Base-by-base conservation (phyloP, 2,113 vertebrate genomes). In the Dasyurus viverrinus region DNA sequence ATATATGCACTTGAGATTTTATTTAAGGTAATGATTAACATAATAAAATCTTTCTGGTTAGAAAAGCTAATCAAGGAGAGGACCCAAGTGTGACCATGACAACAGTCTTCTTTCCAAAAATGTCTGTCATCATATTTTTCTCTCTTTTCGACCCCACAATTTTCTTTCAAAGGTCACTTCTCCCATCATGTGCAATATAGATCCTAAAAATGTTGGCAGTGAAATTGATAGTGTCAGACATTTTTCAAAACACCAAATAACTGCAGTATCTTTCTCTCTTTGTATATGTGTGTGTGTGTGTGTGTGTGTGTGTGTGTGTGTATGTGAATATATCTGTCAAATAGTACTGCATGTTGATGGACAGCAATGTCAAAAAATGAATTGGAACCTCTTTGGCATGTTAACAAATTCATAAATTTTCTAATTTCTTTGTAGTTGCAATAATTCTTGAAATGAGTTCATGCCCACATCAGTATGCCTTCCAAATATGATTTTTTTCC, bases 121-220 rank as follows among this genome's bases (percentile, higher is more conserved):
- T 95, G 96, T 95, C 54, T 95, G 50, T 91, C n/a, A 23, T 92
- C 91, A 68, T 48, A 68, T 92, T 97, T 98, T 89, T 30, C 47
- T 30, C 48, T 93, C 47, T 92, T 54, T 91, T 57, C 0, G 11
- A 95, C 76, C 89, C 94, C 46, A 89, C 60, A n/a, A 30, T 96
- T 97, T 96, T 97, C 27, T 50, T 90, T 95, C 91, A 93, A 94
- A 97, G 96, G 94, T 96, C 90, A 3, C 26, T 46, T 96, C 84
- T 96, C 94, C 92, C 94, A 54, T 36, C 2, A 16, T 91, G 30
- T 57, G 68, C 96, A 98, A 94, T 94, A 89, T 6, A 22, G 53
- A 24, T n/a, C 16, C 95, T 97, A 96, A 94, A 97, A 95, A 54
- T 76, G 19, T 92, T 95, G 54, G 24, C 89, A 96, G 89, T 96